Base-by-base conservation (phyloP, 2,888 invertebrate species). In the Diloba caeruleocephala region DNA sequence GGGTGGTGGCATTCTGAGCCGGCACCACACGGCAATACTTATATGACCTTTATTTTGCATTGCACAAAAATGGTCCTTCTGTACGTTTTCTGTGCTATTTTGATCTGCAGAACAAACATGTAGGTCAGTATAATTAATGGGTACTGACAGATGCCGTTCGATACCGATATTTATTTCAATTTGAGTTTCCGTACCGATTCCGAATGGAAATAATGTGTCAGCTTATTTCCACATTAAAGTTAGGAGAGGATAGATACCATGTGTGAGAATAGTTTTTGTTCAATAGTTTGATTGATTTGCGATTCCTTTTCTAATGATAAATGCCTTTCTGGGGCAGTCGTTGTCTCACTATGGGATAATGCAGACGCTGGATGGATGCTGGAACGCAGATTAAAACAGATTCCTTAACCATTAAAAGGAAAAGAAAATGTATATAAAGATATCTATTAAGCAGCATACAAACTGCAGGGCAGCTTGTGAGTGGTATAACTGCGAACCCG, bases 111-210 rank as follows among this genome's bases (percentile, higher is more conserved):
- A 49, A 50, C 32, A 44, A 52, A 39, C 63, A 63, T 62, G 23
- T 62, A 57, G 64, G 70, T 49, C 64, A 55, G 25, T 55, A 68
- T 36, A 55, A 68, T 50, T 69, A 54, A 62, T 63, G 56, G 48
- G 46, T 31, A 37, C 38, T 37, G 37, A 59, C 51, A 56, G 42
- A 51, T 33, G 53, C 9, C 39, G 19, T 50, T 65, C 34, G 29
- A 50, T 52, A 41, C 25, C 32, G 39, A 54, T 57, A 69, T 65
- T 64, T 65, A 69, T 64, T 69, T 57, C 56, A 53, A 56, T 62
- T 56, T 38, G 17, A 32, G 53, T 32, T 39, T 44, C n/a, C 33
- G 28, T 38, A 15, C 33, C 33, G 34, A 13, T 36, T 44, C 32
- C 9, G 23, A 51, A 52, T 64, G 34, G 19, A 43, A 67, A 36